These are phyloP conservation scores for Elegia similella DNA, from an alignment of 2,888 invertebrate genomes.

Conservation along the genomic window DNA sequence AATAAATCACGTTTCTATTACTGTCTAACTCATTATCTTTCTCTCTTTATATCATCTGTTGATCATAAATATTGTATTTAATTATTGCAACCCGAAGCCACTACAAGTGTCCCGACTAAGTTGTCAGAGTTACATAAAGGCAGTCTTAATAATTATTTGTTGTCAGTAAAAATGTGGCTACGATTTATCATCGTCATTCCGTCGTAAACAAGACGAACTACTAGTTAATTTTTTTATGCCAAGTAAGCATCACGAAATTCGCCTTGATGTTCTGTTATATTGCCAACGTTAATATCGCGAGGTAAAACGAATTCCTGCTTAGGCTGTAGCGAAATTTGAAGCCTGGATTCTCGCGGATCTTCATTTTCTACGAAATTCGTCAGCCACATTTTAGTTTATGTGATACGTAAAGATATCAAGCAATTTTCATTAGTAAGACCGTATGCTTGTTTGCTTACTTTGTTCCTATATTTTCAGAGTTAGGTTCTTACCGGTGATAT, in stretches of 20 bases:
- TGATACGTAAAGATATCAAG: not conserved
- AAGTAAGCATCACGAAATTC: not conserved
- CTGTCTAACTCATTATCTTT: too few relatives aligned
- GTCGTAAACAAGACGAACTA: conserved; percentile 1
- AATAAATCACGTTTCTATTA: too few relatives aligned
- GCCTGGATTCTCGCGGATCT: not conserved
- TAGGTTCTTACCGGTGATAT: too few relatives aligned
- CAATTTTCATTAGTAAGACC: too few relatives aligned
- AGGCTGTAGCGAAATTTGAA: conserved; percentile 2
- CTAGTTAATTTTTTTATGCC: not conserved
- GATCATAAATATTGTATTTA: too few relatives aligned
- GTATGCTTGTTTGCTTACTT: too few relatives aligned
- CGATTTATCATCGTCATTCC: not conserved
- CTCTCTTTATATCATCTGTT: too few relatives aligned
- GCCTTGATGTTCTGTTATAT: not conserved
- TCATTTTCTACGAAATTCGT: not conserved
- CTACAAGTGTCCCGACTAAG: too few relatives aligned
- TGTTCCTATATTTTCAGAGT: too few relatives aligned
- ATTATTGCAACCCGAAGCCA: too few relatives aligned
- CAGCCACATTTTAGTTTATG: not conserved
- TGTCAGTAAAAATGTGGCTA: not conserved
- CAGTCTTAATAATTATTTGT: not conserved
- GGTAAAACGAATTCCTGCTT: conserved; percentile 9
- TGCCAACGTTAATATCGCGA: conserved; percentile 7
- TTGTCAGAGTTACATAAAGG: not conserved